Conservation (phyloP, 2,888 invertebrate genomes). For the Mythimna vitellina region DNA sequence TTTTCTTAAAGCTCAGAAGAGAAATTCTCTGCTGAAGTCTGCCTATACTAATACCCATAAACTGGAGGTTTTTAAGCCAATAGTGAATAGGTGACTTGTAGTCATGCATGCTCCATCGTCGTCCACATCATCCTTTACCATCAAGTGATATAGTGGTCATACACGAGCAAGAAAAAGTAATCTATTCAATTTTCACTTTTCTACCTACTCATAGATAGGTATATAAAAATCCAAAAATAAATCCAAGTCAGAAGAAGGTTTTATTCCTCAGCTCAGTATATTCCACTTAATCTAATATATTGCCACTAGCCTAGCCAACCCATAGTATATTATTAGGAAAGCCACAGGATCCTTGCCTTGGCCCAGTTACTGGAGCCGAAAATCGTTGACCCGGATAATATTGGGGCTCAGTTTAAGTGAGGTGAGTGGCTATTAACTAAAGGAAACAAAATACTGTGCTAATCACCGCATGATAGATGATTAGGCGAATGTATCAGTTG, state of each 20-base stretch:
- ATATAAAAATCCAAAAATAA: neutral
- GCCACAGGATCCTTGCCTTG: slow-evolving; percentile 42
- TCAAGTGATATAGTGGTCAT: no score
- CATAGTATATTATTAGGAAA: slow-evolving; percentile 27
- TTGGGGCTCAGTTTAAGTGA: slow-evolving; percentile 40
- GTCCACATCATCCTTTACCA: no score
- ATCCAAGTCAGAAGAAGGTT: slow-evolving; percentile 3
- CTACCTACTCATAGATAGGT: neutral
- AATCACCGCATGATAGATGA: slow-evolving; percentile 46
- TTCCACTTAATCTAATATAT: slow-evolving; percentile 32
- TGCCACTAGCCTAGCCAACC: slow-evolving; percentile 14
- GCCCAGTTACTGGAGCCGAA: slow-evolving; percentile 37
- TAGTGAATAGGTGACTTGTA: no score
- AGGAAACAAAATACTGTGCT: slow-evolving; percentile 36
- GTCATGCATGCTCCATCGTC: no score
- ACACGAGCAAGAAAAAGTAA: neutral
- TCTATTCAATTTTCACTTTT: neutral
- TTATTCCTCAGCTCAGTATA: slow-evolving; percentile 1
- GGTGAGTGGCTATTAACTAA: slow-evolving; percentile 46
- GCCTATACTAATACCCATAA: no score
- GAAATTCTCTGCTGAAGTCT: no score
- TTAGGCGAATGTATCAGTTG: slow-evolving; percentile 13
- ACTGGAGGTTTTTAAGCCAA: no score
- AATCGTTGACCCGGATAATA: slow-evolving; percentile 52
- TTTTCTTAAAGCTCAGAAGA: no score